Evolutionary conservation across 2,113 vertebrate genomes (phyloP).

Genomic region (Oxyura jamaicensis): DNA sequence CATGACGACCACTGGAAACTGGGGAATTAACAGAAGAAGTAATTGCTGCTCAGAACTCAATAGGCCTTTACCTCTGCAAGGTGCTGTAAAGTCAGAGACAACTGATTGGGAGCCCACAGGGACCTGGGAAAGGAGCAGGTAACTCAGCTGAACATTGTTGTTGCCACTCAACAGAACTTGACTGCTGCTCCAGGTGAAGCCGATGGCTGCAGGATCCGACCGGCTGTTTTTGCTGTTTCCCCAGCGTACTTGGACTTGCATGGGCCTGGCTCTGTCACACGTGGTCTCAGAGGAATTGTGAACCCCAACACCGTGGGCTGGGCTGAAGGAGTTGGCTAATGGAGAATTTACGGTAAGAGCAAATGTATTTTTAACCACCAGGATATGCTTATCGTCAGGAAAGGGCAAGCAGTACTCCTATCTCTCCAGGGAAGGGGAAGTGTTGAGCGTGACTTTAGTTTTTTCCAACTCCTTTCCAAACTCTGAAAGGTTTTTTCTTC

Average conservation of each 20-base stretch:
- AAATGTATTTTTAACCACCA: constrained; percentile 70
- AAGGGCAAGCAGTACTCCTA: constrained; percentile 64
- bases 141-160: neutral
- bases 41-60: neutral
- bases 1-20: neutral
- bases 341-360: constrained; percentile 59
- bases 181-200: neutral
- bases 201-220: neutral
- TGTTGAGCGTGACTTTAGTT: constrained; percentile 48
- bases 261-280: neutral
- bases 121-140: neutral
- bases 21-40: neutral
- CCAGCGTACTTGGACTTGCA: accelerated
- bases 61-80: neutral
- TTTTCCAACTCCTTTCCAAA: constrained; percentile 51
- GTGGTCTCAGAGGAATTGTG: neutral
- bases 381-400: constrained; percentile 74
- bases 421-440: constrained; percentile 65
- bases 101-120: neutral
- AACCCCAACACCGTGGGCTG: neutral
- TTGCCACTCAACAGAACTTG: neutral
- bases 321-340: constrained; percentile 38
- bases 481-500: neutral
- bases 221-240: neutral
- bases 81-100: neutral